Conservation (phyloP, 2,797 vertebrate genomes). For the Apogon hyalosoma region DNA sequence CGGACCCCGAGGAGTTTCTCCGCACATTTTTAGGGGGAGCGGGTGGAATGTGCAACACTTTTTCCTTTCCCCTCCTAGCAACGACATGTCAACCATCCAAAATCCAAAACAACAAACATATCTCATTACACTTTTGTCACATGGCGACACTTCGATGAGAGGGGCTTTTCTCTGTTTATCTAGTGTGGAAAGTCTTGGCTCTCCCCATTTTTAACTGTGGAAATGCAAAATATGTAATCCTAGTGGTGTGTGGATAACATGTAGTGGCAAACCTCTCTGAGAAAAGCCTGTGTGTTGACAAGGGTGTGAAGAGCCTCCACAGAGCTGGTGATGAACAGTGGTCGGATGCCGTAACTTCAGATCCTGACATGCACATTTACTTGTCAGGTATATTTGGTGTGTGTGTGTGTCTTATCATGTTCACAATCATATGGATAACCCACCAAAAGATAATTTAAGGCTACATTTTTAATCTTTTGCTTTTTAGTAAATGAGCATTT, state of each 20-base stretch:
- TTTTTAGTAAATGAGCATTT: no score
- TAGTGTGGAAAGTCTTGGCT: slow-evolving; percentile 31
- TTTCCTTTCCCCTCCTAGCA: slow-evolving; percentile 60
- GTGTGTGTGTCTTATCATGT: no score
- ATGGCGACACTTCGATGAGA: slow-evolving; percentile 21
- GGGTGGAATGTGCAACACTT: slow-evolving; percentile 48
- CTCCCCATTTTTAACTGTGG: slow-evolving; percentile 27
- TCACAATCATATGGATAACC: no score
- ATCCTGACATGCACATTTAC: background rate
- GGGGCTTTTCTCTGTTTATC: slow-evolving; percentile 41
- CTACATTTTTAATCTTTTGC: no score
- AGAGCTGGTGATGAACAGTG: slow-evolving; percentile 17
- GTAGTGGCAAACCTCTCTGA: slow-evolving; percentile 45
- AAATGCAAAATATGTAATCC: slow-evolving; percentile 46
- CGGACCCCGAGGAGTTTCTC: slow-evolving; percentile 50
- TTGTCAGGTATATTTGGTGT: background rate
- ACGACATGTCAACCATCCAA: slow-evolving; percentile 36
- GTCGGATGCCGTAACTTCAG: slow-evolving; percentile 14
- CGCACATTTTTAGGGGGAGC: slow-evolving; percentile 48
- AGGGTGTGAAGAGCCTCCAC: slow-evolving; percentile 16
- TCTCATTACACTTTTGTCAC: slow-evolving; percentile 61
- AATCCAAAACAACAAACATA: slow-evolving; percentile 62
- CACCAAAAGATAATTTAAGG: no score
- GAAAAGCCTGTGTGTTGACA: slow-evolving; percentile 27
- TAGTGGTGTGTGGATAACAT: slow-evolving; percentile 30